Conservation (phyloP, 2,113 vertebrate genomes). For the Cyprinodon variegatus region DNA sequence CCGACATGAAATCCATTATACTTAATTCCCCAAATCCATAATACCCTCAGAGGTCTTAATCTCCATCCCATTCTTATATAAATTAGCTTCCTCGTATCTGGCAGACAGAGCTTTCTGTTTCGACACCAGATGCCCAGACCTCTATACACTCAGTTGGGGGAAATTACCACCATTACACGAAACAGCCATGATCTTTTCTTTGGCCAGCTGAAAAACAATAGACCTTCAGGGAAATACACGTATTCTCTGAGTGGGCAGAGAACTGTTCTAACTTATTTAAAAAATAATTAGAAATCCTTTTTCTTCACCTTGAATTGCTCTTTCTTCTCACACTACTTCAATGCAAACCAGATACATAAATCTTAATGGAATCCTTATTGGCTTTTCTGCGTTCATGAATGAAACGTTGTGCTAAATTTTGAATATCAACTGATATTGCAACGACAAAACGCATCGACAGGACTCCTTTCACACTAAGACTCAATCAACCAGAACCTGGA, state of each 20-base stretch:
- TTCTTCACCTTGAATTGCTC: neutral
- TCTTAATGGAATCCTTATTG: neutral
- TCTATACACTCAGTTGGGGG: slow-evolving; percentile 40
- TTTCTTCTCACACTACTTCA: neutral
- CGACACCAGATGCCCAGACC: slow-evolving; percentile 58
- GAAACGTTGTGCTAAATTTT: neutral
- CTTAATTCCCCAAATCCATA: slow-evolving; percentile 78
- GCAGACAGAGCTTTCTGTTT: slow-evolving; percentile 59
- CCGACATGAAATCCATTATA: slow-evolving; percentile 77
- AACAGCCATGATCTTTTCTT: slow-evolving; percentile 33
- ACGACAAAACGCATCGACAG: neutral
- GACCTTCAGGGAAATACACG: slow-evolving; percentile 19
- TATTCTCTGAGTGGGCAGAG: slow-evolving; percentile 18
- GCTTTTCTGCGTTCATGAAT: neutral
- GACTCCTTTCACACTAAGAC: neutral
- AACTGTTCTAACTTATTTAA: neutral
- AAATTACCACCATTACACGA: slow-evolving; percentile 33
- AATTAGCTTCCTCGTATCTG: slow-evolving; percentile 69
- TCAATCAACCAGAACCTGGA: neutral
- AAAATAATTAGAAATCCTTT: neutral
- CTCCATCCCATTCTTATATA: slow-evolving; percentile 73
- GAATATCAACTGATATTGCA: neutral
- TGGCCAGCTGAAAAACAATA: slow-evolving; percentile 23
- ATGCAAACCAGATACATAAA: neutral
- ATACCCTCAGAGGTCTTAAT: slow-evolving; percentile 75